These are phyloP conservation scores for Drosophila rhopaloa DNA, from an alignment of 1,140 invertebrate genomes.

Conservation along the genomic window DNA sequence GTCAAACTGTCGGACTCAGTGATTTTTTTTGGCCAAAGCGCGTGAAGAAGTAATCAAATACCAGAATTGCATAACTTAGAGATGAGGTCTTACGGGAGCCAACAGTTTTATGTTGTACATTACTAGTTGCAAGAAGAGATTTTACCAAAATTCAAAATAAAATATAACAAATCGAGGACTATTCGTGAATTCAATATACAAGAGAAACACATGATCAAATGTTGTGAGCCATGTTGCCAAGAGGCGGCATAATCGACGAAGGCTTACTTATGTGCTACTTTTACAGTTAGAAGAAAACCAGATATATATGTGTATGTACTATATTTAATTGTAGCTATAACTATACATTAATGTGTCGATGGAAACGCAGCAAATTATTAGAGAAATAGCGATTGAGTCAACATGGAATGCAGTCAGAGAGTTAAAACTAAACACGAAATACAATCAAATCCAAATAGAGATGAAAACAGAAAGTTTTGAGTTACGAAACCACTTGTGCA, in stretches of 20 bases:
- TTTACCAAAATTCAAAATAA: slow-evolving; percentile 68
- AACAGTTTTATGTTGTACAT: slow-evolving; percentile 68
- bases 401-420: slow-evolving; percentile 16
- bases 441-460: slow-evolving; percentile 30
- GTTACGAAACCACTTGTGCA: slow-evolving; percentile 40
- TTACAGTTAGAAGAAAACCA: slow-evolving; percentile 51
- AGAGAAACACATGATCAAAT: slow-evolving; percentile 31
- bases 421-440: slow-evolving; percentile 35
- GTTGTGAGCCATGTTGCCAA: slow-evolving; percentile 48
- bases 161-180: slow-evolving; percentile 73
- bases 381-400: slow-evolving; percentile 37
- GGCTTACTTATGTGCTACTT: slow-evolving; percentile 47
- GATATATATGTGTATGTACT: slow-evolving; percentile 41
- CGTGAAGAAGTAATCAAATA: slow-evolving; percentile 4
- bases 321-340: slow-evolving; percentile 48
- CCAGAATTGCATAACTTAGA: slow-evolving; percentile 28
- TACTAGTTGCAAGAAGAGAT: slow-evolving; percentile 59
- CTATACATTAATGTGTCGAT: slow-evolving; percentile 36
- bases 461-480: slow-evolving; percentile 22
- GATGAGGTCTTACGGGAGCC: slow-evolving; percentile 27
- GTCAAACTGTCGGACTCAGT: slow-evolving; percentile 2
- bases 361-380: slow-evolving; percentile 18
- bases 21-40: slow-evolving; percentile 10
- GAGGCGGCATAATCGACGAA: slow-evolving; percentile 14
- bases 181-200: slow-evolving; percentile 44